Base-by-base conservation (phyloP, 2,113 vertebrate species). In the Chunga burmeisteri region DNA sequence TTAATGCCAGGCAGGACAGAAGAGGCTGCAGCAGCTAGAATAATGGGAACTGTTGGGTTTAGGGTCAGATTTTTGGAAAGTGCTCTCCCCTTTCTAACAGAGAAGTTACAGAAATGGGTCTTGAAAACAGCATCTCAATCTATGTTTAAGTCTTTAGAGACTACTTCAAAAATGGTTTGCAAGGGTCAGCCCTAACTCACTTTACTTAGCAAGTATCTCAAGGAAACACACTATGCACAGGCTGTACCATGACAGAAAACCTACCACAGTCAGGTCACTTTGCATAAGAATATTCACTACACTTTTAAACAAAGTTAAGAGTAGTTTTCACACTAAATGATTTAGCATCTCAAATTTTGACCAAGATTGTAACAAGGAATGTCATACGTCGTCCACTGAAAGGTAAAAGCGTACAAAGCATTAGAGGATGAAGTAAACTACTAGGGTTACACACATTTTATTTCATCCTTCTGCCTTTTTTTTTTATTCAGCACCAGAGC, bases 81-180 rank as follows among this genome's bases (percentile, higher is more conserved):
- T 0, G 0, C 19, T 77, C 26, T 70, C 55, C 13, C 9, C 25
- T 83, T 47, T 81, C n/a, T 94, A 22, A 52, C 11, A 81, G 26
- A 20, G 32, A 61, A 92, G 11, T 67, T 71, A 90, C 21, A 90
- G 50, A 91, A 90, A 82, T 18, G 11, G 1, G 16, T 81, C 95
- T 80, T 78, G 68, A 78, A 93, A 80, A 84, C 25, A 77, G 30
- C 61, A 30, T 27, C 82, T 81, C 84, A 86, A 94, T 84, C 88
- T 94, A 89, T 62, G 96, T 79, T 94, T 59, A 94, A 70, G 55
- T 34, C 42, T 92, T 83, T 49, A 91, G 62, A 89, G 27, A 36
- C n/a, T 58, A 84, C 40, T 92, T 75, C 50, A 65, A 93, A 92
- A 91, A 10, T 22, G 73, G 38, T 70, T 83, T 93, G 49, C 47